Evolutionary conservation across 2,797 vertebrate genomes (phyloP).

Genomic region (Fistularia commersonii): DNA sequence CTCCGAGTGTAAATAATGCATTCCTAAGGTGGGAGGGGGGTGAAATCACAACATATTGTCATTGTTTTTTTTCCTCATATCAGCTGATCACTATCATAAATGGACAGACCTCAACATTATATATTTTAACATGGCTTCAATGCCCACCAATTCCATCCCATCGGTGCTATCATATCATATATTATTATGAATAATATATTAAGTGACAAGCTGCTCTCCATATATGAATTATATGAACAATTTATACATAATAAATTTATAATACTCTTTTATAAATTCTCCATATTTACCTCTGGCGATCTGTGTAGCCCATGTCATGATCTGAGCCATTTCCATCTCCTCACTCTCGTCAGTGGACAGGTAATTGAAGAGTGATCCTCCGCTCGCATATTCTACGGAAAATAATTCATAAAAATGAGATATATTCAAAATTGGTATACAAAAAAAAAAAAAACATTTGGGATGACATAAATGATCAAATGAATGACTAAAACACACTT

Average conservation of each 20-base stretch:
- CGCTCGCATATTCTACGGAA: conserved; percentile 78
- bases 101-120: no score
- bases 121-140: no score
- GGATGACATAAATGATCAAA: background rate
- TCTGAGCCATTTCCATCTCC: conserved; percentile 94
- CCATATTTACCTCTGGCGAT: conserved; percentile 89
- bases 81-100: background rate
- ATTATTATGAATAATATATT: no score
- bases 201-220: no score
- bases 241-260: no score
- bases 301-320: conserved; percentile 96
- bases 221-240: no score
- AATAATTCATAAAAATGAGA: background rate
- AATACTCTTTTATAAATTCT: background rate
- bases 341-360: conserved; percentile 93
- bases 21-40: conserved; percentile 72
- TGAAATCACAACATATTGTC: background rate
- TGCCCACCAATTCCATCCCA: no score
- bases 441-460: background rate
- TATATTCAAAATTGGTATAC: no score
- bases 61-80: background rate
- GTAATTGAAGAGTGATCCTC: conserved; percentile 93
- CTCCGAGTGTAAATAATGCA: conserved; percentile 97
- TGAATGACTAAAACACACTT: no score
- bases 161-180: no score